Evolutionary conservation across 2,888 invertebrate species (phyloP).

Genomic region (Ectemnius lituratus): DNA sequence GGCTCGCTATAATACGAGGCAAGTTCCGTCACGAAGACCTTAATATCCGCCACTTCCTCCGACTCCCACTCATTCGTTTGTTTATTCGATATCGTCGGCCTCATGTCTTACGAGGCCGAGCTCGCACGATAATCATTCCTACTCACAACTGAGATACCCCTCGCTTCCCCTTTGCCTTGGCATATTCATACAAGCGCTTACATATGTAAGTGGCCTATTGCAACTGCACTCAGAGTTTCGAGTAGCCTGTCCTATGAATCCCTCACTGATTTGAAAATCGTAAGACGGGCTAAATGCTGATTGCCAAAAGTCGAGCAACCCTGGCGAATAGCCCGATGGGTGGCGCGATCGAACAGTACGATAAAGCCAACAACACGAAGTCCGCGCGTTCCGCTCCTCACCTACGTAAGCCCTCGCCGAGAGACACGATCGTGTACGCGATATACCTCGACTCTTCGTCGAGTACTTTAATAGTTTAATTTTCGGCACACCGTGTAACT

Average conservation of each 20-base stretch:
- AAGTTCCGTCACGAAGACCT: slow-evolving; percentile 66
- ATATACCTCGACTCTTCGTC: slow-evolving; percentile 36
- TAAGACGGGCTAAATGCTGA: slow-evolving; percentile 51
- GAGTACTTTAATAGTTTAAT: slow-evolving; percentile 54
- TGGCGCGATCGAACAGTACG: slow-evolving; percentile 55
- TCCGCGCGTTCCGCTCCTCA: slow-evolving; percentile 56
- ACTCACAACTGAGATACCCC: slow-evolving; percentile 19
- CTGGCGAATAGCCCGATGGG: slow-evolving; percentile 38
- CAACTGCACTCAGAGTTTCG: no score
- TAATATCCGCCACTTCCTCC: slow-evolving; percentile 70
- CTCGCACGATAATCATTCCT: slow-evolving; percentile 51
- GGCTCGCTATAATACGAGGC: slow-evolving; percentile 61
- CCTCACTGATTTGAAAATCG: slow-evolving; percentile 24
- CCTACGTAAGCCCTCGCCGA: slow-evolving; percentile 23
- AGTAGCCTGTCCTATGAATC: no score
- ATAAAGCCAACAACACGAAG: slow-evolving; percentile 63
- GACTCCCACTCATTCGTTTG: slow-evolving; percentile 68
- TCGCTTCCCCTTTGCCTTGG: neutral
- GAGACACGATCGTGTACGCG: slow-evolving; percentile 48
- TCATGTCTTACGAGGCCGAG: slow-evolving; percentile 49
- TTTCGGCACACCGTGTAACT: slow-evolving; percentile 29
- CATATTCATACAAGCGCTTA: no score
- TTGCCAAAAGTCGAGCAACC: slow-evolving; percentile 53
- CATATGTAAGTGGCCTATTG: no score
- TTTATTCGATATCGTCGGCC: slow-evolving; percentile 65